Conservation (phyloP, 2,113 vertebrate species). For the Rhinoderma darwinii region DNA sequence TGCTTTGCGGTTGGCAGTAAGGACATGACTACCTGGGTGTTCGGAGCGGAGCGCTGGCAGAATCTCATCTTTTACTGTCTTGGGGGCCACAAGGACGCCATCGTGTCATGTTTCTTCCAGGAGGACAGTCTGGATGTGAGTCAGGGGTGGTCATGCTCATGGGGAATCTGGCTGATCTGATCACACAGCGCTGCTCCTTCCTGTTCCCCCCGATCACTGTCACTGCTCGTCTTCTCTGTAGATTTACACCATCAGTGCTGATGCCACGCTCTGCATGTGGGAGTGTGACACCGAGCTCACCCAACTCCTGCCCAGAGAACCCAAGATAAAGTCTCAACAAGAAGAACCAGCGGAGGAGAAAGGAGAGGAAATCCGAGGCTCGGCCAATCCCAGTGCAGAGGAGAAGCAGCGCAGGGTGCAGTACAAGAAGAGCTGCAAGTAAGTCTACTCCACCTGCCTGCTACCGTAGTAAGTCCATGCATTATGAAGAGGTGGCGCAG, state of each 20-base stretch:
- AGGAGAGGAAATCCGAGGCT: conserved; percentile 80
- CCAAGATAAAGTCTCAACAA: conserved; percentile 63
- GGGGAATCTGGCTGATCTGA: too few relatives aligned
- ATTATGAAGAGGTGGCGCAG: too few relatives aligned
- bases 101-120: conserved; percentile 94
- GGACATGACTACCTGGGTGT: conserved; percentile 97
- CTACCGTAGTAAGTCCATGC: too few relatives aligned
- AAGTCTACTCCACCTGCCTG: conserved; percentile 60
- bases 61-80: conserved; percentile 94
- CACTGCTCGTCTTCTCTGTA: conserved; percentile 56
- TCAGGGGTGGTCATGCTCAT: too few relatives aligned
- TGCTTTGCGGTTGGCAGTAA: conserved; percentile 95
- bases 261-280: conserved; percentile 91
- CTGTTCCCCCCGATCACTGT: not conserved
- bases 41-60: conserved; percentile 92
- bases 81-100: conserved; percentile 91
- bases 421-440: conserved; percentile 85
- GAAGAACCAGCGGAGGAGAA: conserved; percentile 68
- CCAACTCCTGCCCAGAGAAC: conserved; percentile 73
- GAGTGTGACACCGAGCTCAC: conserved; percentile 86
- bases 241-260: conserved; percentile 93
- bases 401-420: conserved; percentile 78
- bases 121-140: conserved; percentile 92
- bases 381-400: conserved; percentile 68
- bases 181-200: not conserved